Evolutionary conservation across 2,113 vertebrate genomes (phyloP).

Genomic region (Xenopus laevis): DNA sequence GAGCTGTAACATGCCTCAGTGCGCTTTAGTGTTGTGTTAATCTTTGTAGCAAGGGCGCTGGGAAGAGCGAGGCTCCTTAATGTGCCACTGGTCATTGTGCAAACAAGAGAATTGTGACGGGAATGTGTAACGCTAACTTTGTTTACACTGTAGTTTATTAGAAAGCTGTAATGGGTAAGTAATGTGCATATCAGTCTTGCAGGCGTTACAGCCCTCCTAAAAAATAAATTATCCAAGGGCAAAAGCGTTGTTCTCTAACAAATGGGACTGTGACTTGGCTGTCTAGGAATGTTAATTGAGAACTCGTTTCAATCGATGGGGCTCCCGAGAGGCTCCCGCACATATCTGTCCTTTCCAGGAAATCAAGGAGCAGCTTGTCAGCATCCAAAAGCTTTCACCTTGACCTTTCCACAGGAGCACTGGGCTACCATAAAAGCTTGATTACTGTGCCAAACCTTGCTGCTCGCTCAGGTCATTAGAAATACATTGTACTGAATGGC

Average conservation of each 20-base stretch:
- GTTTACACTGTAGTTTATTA: no score
- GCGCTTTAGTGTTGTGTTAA: no score
- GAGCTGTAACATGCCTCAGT: no score
- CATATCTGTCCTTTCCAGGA: slow-evolving; percentile 6
- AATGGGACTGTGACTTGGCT: neutral
- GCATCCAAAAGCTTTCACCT: neutral
- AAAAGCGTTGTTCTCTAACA: neutral
- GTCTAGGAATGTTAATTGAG: slow-evolving; percentile 28
- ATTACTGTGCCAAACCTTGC: neutral
- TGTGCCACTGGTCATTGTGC: no score
- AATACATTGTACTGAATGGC: no score
- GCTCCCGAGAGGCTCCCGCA: neutral
- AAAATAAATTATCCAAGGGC: slow-evolving; percentile 5
- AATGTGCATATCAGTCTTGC: no score
- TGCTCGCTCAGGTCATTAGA: neutral
- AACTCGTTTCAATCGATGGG: neutral
- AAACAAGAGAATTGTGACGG: no score
- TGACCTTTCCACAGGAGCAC: neutral
- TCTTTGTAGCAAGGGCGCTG: no score
- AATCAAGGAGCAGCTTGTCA: neutral
- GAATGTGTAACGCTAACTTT: no score
- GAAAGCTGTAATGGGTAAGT: no score
- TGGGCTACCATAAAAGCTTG: neutral
- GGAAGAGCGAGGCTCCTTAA: no score
- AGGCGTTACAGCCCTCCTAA: no score